A percentile compares a stretch with the other conserved stretches of the same genome.
Conservation (phyloP, 2,888 invertebrate species). For the Acanthosoma haemorrhoidale region DNA sequence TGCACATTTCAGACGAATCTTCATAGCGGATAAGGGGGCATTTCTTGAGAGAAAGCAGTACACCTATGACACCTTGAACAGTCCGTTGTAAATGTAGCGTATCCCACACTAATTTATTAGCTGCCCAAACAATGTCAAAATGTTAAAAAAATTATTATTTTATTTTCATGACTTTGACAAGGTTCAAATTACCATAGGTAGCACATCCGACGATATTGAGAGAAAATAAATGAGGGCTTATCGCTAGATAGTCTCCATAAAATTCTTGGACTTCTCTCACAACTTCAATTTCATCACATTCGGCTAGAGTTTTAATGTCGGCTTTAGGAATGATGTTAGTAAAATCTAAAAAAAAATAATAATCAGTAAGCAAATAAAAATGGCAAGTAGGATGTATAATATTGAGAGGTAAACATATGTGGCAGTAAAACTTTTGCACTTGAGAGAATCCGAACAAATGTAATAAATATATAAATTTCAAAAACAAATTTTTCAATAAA, state of each 20-base stretch:
- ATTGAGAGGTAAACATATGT: too few species aligned
- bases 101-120: slow-evolving; percentile 58
- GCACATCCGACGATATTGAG: slow-evolving; percentile 64
- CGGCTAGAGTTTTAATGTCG: slow-evolving; percentile 91
- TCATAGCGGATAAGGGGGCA: slow-evolving; percentile 86
- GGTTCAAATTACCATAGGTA: slow-evolving; percentile 53
- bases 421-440: too few species aligned
- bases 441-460: too few species aligned
- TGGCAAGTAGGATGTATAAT: too few species aligned
- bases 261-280: slow-evolving; percentile 95
- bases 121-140: slow-evolving; percentile 15
- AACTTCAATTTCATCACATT: slow-evolving; percentile 96
- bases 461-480: too few species aligned
- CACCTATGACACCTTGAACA: slow-evolving; percentile 76
- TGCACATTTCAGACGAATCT: slow-evolving; percentile 76
- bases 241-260: slow-evolving; percentile 91
- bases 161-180: not conserved
- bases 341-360: slow-evolving; percentile 63
- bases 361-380: too few species aligned
- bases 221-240: slow-evolving; percentile 87
- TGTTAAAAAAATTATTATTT: not conserved
- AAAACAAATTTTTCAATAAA: too few species aligned
- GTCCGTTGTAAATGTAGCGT: slow-evolving; percentile 70
- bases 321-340: slow-evolving; percentile 96
- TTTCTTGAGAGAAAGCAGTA: slow-evolving; percentile 84